Evolutionary conservation across 2,797 vertebrate genomes (phyloP).

Genomic region (Toxotes lorentzi): DNA sequence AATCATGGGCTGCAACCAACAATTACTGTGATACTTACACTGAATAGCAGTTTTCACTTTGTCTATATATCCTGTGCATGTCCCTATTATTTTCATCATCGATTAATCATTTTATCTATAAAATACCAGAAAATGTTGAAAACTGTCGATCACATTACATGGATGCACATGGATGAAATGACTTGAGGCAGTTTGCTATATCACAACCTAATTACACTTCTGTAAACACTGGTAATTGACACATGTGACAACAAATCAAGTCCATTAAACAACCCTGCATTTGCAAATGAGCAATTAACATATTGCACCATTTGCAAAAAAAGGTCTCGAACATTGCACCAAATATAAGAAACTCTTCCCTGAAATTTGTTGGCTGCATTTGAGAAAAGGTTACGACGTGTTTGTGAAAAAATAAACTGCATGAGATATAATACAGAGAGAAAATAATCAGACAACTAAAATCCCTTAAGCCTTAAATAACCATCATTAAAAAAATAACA

Average conservation of each 20-base stretch:
- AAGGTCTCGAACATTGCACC: not conserved
- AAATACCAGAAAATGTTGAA: not conserved
- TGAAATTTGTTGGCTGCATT: not conserved
- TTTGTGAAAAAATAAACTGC: not conserved
- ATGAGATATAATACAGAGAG: not conserved
- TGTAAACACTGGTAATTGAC: not conserved
- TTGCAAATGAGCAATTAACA: constrained; percentile 11
- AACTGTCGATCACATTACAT: not conserved
- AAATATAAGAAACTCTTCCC: not conserved
- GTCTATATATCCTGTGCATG: no score
- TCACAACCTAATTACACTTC: not conserved
- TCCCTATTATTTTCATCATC: not conserved
- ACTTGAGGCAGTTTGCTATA: not conserved
- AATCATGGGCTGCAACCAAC: no score
- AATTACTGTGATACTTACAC: no score
- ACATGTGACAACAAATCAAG: constrained; percentile 1
- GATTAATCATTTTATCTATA: not conserved
- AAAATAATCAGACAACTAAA: constrained; percentile 22
- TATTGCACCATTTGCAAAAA: constrained; percentile 3
- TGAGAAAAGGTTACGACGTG: not conserved
- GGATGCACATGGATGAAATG: not conserved
- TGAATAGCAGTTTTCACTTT: no score
- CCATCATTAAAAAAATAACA: constrained; percentile 6
- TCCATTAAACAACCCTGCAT: constrained; percentile 3
- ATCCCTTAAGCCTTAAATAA: constrained; percentile 20